Percentiles rank a stretch among this genome's conserved stretches.
These are phyloP conservation scores for Mystacornis crossleyi DNA, from an alignment of 2,113 vertebrate genomes.

Conservation along the genomic window DNA sequence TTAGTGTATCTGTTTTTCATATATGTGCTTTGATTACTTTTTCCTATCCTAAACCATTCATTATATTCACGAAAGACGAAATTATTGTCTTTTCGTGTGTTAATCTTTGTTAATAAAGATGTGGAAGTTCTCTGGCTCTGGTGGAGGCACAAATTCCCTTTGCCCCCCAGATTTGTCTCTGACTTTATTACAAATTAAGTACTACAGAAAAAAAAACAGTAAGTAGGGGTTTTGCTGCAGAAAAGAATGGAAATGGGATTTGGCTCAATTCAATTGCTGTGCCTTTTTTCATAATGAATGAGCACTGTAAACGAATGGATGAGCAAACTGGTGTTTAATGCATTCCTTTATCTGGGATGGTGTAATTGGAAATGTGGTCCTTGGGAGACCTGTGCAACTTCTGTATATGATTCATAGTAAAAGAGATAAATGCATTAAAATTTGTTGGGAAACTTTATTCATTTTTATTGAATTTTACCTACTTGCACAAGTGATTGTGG, in stretches of 20 bases:
- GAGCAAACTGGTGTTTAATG: not conserved
- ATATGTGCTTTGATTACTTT: not conserved
- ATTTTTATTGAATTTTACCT: constrained; percentile 25
- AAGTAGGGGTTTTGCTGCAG: not conserved
- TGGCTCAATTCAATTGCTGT: not conserved
- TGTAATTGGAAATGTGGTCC: constrained; percentile 19
- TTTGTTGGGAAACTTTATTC: not conserved
- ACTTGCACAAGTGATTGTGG: not conserved
- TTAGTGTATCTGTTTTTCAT: not conserved
- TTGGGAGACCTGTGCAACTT: not conserved
- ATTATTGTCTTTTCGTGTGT: accelerated
- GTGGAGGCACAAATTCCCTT: too few species aligned
- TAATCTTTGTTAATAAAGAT: not conserved
- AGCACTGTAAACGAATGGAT: not conserved
- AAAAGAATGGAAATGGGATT: not conserved
- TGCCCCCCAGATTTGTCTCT: not conserved
- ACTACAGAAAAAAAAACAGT: not conserved
- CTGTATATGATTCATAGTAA: not conserved
- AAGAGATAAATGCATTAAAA: constrained; percentile 8
- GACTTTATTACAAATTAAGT: not conserved
- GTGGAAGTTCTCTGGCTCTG: not conserved
- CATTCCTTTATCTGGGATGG: not conserved
- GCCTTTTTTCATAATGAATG: not conserved
- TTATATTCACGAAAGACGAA: not conserved
- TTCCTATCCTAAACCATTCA: not conserved